A percentile compares a stretch with the other conserved stretches of the same genome.
Conservation (phyloP, 2,888 invertebrate genomes). For the Diaprepes abbreviatus region DNA sequence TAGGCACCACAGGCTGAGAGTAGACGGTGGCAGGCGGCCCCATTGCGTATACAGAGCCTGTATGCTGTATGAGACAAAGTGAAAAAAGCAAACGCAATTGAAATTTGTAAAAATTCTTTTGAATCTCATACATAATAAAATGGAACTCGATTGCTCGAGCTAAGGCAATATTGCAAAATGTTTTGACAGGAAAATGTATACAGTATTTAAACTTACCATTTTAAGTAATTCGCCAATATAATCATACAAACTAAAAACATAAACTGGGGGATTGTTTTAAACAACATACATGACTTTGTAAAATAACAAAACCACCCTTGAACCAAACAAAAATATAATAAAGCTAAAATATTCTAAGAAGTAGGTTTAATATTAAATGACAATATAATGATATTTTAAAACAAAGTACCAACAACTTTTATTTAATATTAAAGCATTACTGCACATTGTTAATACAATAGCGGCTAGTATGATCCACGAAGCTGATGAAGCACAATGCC, state of each 20-base stretch:
- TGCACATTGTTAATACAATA: constrained; percentile 7
- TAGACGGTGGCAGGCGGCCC: constrained; percentile 69
- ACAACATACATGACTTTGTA: neutral
- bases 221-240: constrained; percentile 8
- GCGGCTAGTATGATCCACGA: neutral
- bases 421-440: neutral
- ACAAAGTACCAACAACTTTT: neutral
- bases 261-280: neutral
- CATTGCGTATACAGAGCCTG: constrained; percentile 69
- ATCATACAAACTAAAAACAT: neutral
- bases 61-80: constrained; percentile 70
- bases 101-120: constrained; percentile 52
- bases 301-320: neutral
- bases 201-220: neutral
- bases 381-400: neutral
- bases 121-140: constrained; percentile 40
- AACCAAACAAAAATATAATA: neutral
- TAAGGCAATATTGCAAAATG: constrained; percentile 60
- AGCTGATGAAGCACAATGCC: neutral
- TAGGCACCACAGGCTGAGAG: constrained; percentile 71
- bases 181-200: constrained; percentile 56
- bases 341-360: neutral
- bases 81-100: constrained; percentile 64
- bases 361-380: constrained; percentile 13
- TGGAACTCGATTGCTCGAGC: constrained; percentile 40